phyloP scores from a whole-genome alignment of 2,888 invertebrate species.

The Melanostoma mellinum region DNA sequence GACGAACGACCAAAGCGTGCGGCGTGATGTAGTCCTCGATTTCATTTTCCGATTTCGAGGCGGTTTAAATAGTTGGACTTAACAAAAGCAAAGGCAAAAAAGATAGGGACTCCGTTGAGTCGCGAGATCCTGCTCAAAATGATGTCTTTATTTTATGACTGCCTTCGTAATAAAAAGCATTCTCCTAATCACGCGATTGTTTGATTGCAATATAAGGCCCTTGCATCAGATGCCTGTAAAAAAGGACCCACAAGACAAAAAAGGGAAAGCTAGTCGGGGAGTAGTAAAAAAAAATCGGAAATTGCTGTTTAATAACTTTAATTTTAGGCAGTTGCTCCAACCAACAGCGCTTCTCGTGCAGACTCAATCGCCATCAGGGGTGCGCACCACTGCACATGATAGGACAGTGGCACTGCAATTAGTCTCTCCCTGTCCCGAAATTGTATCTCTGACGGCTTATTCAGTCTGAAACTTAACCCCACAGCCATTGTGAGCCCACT shows the following conservation, averaged over 20 bases:
- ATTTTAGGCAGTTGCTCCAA: conserved; percentile 58
- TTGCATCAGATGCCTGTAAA: conserved; percentile 3
- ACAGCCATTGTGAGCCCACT: conserved; percentile 3
- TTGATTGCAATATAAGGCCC: background rate
- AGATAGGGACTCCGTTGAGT: background rate
- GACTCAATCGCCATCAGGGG: conserved; percentile 59
- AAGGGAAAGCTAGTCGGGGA: conserved; percentile 27
- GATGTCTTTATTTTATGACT: too few species aligned
- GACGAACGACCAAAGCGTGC: background rate
- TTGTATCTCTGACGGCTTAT: conserved; percentile 65
- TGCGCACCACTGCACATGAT: conserved; percentile 71
- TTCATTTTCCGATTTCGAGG: conserved; percentile 66
- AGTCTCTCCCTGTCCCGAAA: conserved; percentile 56
- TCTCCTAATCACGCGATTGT: background rate
- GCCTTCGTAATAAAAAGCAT: background rate
- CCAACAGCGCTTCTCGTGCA: conserved; percentile 37
- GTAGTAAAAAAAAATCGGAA: conserved; percentile 50
- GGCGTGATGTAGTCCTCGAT: conserved; percentile 62
- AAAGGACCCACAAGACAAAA: conserved; percentile 18
- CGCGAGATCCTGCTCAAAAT: background rate
- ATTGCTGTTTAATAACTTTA: conserved; percentile 73
- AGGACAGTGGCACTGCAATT: conserved; percentile 66
- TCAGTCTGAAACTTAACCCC: conserved; percentile 63
- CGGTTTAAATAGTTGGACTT: conserved; percentile 58
- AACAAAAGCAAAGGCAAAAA: conserved; percentile 6